Percentiles rank a stretch among this genome's conserved stretches.
Evolutionary conservation across 2,888 invertebrate species (phyloP).

Genomic region (Tromatobia lineatoria): DNA sequence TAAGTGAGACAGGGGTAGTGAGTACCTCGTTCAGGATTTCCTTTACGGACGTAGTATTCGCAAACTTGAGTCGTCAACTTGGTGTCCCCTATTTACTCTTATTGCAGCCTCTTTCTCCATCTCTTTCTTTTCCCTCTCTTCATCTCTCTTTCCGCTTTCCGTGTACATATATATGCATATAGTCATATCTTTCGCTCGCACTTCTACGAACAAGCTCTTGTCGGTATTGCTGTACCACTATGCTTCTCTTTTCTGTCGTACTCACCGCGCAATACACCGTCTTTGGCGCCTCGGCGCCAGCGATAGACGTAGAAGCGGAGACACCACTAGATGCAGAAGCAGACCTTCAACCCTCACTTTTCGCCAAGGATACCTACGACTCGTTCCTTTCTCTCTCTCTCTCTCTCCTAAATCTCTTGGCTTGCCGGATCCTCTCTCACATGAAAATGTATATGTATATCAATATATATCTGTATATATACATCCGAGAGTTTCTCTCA

Average conservation of each 20-base stretch:
- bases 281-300: conserved; percentile 27
- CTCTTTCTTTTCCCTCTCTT: conserved; percentile 46
- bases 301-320: conserved; percentile 54
- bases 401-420: conserved; percentile 15
- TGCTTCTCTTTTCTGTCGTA: conserved; percentile 25
- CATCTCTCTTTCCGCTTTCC: not conserved
- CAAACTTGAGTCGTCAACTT: conserved; percentile 73
- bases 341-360: conserved; percentile 58
- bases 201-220: conserved; percentile 49
- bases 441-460: conserved; percentile 17
- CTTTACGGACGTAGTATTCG: conserved; percentile 70
- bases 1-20: conserved; percentile 47
- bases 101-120: conserved; percentile 57
- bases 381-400: conserved; percentile 35
- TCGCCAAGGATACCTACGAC: conserved; percentile 42
- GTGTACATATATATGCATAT: conserved; percentile 8
- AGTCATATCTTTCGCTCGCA: conserved; percentile 23
- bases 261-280: conserved; percentile 4
- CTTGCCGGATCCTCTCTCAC: conserved; percentile 23
- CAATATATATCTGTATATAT: not conserved
- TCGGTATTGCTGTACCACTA: conserved; percentile 31
- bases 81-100: conserved; percentile 68
- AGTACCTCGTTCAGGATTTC: conserved; percentile 70
- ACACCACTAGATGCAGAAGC: conserved; percentile 51
- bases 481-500: conserved; percentile 31